Percentiles rank a stretch among this genome's conserved stretches.
Evolutionary conservation across 2,113 vertebrate species (phyloP).

Genomic region (Chiloscyllium plagiosum): DNA sequence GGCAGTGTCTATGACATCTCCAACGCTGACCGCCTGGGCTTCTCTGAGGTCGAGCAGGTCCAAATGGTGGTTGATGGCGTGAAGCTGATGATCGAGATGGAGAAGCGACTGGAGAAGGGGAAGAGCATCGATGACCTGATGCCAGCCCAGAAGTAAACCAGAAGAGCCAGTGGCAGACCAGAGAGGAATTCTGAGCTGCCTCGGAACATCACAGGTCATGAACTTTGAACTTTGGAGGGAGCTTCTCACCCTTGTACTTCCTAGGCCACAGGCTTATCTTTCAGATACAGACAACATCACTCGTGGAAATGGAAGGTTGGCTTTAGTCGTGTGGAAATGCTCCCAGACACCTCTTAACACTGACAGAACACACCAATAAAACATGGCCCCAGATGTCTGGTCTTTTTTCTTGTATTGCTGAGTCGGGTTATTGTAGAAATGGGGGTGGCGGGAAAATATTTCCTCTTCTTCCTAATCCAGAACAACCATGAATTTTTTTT

Average conservation of each 20-base stretch:
- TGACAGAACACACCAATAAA: constrained; percentile 58
- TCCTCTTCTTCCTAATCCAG: background rate
- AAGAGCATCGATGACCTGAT: constrained; percentile 86
- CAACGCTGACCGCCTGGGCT: constrained; percentile 90
- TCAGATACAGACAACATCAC: background rate
- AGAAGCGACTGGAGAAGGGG: constrained; percentile 92
- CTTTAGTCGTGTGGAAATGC: background rate
- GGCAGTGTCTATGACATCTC: constrained; percentile 89
- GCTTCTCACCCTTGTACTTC: background rate
- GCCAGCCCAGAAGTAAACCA: constrained; percentile 86
- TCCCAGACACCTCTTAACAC: constrained; percentile 47
- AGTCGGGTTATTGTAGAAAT: background rate
- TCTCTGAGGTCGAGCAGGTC: constrained; percentile 86
- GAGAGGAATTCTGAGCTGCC: constrained; percentile 39
- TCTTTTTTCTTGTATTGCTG: background rate
- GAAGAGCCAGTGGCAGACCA: constrained; percentile 39
- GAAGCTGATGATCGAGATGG: constrained; percentile 96
- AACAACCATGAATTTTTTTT: background rate
- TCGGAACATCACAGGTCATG: background rate
- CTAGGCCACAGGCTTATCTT: background rate
- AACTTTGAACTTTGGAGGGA: constrained; percentile 14
- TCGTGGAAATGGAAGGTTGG: background rate
- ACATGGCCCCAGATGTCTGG: constrained; percentile 46
- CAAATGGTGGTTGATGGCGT: constrained; percentile 95
- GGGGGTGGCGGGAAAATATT: background rate